These are phyloP conservation scores for Salvator merianae DNA, from an alignment of 2,113 vertebrate species.

Conservation along the genomic window DNA sequence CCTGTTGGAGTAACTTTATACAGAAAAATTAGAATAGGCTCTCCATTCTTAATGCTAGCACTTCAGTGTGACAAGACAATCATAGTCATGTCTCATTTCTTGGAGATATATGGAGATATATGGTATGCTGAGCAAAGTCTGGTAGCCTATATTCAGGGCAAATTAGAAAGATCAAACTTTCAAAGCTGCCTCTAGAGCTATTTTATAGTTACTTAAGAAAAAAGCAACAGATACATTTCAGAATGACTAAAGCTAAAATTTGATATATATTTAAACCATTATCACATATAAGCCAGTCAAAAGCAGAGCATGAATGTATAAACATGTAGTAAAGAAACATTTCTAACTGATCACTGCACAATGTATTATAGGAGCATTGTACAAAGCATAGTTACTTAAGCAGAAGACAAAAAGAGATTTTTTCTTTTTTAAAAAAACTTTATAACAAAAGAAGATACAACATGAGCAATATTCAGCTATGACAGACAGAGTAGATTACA, in stretches of 20 bases:
- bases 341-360: neutral
- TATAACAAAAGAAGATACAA: neutral
- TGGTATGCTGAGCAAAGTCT: neutral
- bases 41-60: neutral
- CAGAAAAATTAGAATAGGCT: neutral
- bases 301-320: neutral
- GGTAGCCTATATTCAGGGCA: neutral
- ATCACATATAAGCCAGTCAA: neutral
- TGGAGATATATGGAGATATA: neutral
- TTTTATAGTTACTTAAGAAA: neutral
- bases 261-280: neutral
- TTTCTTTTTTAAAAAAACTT: neutral
- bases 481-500: neutral
- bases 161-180: neutral
- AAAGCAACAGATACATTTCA: neutral
- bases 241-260: neutral
- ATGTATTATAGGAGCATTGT: neutral
- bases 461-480: neutral
- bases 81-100: neutral
- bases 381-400: neutral
- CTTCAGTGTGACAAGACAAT: neutral
- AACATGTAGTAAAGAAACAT: neutral
- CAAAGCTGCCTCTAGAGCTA: neutral
- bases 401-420: neutral
- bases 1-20: neutral